Evolutionary conservation across 1,140 invertebrate species (phyloP).

Genomic region (Drosophila saltans): DNA sequence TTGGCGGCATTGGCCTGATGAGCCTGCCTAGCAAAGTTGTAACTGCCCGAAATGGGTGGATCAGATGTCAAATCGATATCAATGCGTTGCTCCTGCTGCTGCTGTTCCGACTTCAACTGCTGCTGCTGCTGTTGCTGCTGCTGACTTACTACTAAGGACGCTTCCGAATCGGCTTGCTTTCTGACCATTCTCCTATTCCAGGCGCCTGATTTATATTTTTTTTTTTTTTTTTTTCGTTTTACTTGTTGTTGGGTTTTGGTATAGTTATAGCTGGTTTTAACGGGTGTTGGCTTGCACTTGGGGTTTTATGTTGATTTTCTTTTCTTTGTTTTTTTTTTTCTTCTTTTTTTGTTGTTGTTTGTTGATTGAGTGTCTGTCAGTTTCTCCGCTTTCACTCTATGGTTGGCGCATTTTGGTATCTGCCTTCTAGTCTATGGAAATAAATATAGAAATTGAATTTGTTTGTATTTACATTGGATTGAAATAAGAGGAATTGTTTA

Average conservation of each 20-base stretch:
- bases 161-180: conserved; percentile 71
- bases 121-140: conserved; percentile 44
- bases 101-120: conserved; percentile 21
- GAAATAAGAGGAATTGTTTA: conserved; percentile 7
- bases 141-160: conserved; percentile 74
- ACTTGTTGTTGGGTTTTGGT: conserved; percentile 15
- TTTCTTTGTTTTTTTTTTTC: conserved; percentile 23
- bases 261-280: not conserved
- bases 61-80: conserved; percentile 59
- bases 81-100: conserved; percentile 40
- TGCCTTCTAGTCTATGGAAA: not conserved
- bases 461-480: conserved; percentile 1
- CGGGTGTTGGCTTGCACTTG: not conserved
- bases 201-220: conserved; percentile 8
- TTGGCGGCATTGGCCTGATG: conserved; percentile 66
- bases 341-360: not conserved
- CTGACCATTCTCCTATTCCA: conserved; percentile 68
- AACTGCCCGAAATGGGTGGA: conserved; percentile 12
- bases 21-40: conserved; percentile 66
- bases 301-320: conserved; percentile 24
- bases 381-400: conserved; percentile 19
- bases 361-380: conserved; percentile 2
- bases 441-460: conserved; percentile 23
- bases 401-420: conserved; percentile 25
- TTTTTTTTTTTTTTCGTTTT: not conserved